A percentile compares a stretch with the other conserved stretches of the same genome.
Evolutionary conservation across 2,888 invertebrate genomes (phyloP).

Genomic region (Dione juno): DNA sequence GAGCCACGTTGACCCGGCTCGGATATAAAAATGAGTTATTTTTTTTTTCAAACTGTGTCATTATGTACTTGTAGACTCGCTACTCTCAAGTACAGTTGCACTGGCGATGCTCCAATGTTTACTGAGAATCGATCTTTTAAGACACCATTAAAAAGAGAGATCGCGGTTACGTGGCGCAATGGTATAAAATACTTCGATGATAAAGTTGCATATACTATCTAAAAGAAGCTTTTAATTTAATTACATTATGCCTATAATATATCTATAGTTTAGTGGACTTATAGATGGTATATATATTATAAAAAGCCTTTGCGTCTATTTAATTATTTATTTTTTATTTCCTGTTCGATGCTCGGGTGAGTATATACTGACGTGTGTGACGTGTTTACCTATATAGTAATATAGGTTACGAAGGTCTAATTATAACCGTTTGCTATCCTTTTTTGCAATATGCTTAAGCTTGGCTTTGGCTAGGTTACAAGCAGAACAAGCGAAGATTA

Average conservation of each 20-base stretch:
- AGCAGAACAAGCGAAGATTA: too few relatives aligned
- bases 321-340: slow-evolving; percentile 5
- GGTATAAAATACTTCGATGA: slow-evolving; percentile 48
- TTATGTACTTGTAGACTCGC: slow-evolving; percentile 12
- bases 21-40: slow-evolving; percentile 15
- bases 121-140: slow-evolving; percentile 23
- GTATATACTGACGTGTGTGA: too few relatives aligned
- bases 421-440: neutral
- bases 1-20: slow-evolving; percentile 27
- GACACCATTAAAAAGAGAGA: slow-evolving; percentile 28
- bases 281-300: too few relatives aligned
- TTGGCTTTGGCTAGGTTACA: neutral
- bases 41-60: slow-evolving; percentile 32
- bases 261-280: too few relatives aligned
- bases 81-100: slow-evolving; percentile 2
- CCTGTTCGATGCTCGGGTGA: slow-evolving; percentile 15
- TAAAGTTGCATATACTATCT: too few relatives aligned
- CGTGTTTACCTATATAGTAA: too few relatives aligned
- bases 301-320: too few relatives aligned
- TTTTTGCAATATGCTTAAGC: neutral
- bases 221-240: too few relatives aligned
- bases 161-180: neutral
- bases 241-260: too few relatives aligned
- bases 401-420: too few relatives aligned
- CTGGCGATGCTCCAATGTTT: slow-evolving; percentile 7